Evolutionary conservation across 2,113 vertebrate genomes (phyloP), one percentile per base, ranked within the genome.

Genomic region (Penelope pileata): DNA sequence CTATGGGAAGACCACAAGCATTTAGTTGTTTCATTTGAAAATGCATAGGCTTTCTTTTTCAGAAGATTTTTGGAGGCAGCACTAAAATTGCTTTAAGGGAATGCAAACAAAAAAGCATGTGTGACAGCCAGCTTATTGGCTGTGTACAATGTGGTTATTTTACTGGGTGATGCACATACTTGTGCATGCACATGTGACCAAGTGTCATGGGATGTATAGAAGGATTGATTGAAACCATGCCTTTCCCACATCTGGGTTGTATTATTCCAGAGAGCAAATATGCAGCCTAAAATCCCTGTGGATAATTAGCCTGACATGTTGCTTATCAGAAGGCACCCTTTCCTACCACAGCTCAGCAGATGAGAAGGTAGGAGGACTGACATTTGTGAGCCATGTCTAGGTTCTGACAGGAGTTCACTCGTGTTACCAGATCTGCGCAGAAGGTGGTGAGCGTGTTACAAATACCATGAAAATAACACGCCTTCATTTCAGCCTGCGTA

Each of bases 211-310:
- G 94, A 72, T 80, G 45, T 58, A 51, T 48, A 24, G 94, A 69
- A 79, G 58, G 36, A 43, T 82, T 93, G 93, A 96, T 91, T 93
- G 47, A 91, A 91, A 85, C 68, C 78, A 40, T 94, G 88, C 78
- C 72, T 92, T 96, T 91, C 85, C 78, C 84, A 96, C 97, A 97
- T 97, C 97, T 98, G 97, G 66, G 48, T 91, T 58, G 30, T 59
- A 91, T 98, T 97, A 98, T 76, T 82, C 63, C 66, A 60, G 81
- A 90, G 90, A 94, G 92, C 92, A 97, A 97, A 95, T 77, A 87
- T 43, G 80, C 94, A 95, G 36, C 88, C 90, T 77, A 51, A 78
- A 95, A 78, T 92, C 92, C 75, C 90, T 92, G 68, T 14, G 68
- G 81, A 90, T 97, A 96, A 97, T 97, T 86, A 96, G 56, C 54